Evolutionary conservation across 2,113 vertebrate genomes (phyloP).

Genomic region (Gallinago paraguaiae): DNA sequence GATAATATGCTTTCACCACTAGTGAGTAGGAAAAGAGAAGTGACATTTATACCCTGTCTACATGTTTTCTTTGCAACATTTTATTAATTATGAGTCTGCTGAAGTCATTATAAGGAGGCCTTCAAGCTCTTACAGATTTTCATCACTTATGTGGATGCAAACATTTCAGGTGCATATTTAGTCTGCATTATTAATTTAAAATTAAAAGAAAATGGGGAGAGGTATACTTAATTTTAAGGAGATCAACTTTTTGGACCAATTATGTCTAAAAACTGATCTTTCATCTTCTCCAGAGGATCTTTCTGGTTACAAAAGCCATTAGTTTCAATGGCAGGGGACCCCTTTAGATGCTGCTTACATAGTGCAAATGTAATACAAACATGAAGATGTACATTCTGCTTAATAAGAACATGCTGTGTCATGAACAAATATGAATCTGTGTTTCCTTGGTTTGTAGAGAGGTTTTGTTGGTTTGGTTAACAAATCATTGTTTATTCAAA

Average conservation of each 20-base stretch:
- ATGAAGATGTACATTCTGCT: background rate
- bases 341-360: background rate
- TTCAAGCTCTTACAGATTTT: background rate
- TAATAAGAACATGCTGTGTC: background rate
- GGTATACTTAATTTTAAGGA: background rate
- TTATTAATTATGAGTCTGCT: background rate
- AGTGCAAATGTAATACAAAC: background rate
- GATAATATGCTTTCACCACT: background rate
- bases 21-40: background rate
- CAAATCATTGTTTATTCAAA: background rate
- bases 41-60: background rate
- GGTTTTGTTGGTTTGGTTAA: background rate
- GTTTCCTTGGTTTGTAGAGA: background rate
- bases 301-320: conserved; percentile 4
- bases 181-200: background rate
- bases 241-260: background rate
- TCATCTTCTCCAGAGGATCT: background rate
- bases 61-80: background rate
- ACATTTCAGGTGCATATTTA: background rate
- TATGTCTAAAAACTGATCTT: background rate
- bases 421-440: background rate
- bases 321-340: background rate
- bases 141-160: background rate
- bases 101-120: background rate
- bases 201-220: background rate